These are phyloP conservation scores for Paratilapia polleni DNA, from an alignment of 2,113 vertebrate genomes.

Conservation along the genomic window DNA sequence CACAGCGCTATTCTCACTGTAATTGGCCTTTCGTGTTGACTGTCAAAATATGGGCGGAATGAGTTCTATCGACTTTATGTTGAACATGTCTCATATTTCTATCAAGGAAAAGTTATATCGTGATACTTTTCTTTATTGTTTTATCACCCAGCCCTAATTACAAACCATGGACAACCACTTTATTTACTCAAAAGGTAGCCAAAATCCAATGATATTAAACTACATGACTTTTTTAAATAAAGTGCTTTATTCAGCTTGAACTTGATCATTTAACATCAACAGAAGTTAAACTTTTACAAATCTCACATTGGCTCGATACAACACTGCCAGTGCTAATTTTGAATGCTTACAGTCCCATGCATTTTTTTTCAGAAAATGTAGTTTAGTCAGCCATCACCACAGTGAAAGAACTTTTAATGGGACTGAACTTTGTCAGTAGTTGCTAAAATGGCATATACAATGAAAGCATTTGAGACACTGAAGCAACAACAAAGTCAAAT, in stretches of 20 bases:
- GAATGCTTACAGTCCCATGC: not conserved
- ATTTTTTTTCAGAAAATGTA: too few relatives aligned
- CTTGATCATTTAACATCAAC: not conserved
- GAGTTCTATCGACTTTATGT: too few relatives aligned
- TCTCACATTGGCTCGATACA: not conserved
- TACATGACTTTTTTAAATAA: not conserved
- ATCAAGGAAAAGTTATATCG: too few relatives aligned
- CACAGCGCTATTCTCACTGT: too few relatives aligned
- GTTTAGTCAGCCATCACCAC: not conserved
- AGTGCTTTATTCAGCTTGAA: not conserved
- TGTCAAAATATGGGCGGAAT: too few relatives aligned
- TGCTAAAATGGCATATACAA: not conserved
- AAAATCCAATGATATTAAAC: not conserved
- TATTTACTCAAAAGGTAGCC: not conserved
- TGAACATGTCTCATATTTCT: too few relatives aligned
- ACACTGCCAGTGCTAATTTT: too few relatives aligned
- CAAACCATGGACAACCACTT: not conserved
- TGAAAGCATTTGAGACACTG: not conserved
- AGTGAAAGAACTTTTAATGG: accelerated
- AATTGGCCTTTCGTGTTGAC: too few relatives aligned
- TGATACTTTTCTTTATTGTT: too few relatives aligned
- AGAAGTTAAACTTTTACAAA: not conserved
- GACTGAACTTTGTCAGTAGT: not conserved
- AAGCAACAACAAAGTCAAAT: not conserved
- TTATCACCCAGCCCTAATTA: too few relatives aligned